phyloP scores from a whole-genome alignment of 2,888 invertebrate genomes.

The Piscicola geometra region DNA sequence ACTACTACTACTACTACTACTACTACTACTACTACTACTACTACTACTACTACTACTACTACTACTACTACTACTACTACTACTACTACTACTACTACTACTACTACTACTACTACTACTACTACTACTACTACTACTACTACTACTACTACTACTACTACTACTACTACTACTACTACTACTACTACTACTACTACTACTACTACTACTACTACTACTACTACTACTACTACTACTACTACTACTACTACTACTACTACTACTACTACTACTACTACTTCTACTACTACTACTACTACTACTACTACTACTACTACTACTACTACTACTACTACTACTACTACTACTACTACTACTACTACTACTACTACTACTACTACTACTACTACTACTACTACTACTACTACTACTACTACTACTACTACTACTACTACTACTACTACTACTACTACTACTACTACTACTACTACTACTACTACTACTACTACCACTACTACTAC shows the following conservation, averaged over 20 bases:
- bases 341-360: constrained; percentile 22
- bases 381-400: constrained; percentile 24
- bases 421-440: constrained; percentile 22
- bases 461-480: constrained; percentile 24
- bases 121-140: constrained; percentile 24
- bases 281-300: constrained; percentile 24
- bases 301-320: constrained; percentile 24
- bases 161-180: constrained; percentile 24
- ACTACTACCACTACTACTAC: constrained; percentile 22
- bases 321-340: constrained; percentile 24
- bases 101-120: constrained; percentile 24
- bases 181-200: constrained; percentile 24
- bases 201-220: constrained; percentile 22
- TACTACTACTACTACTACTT: constrained; percentile 22
- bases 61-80: constrained; percentile 22
- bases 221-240: constrained; percentile 24
- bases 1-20: no score
- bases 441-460: constrained; percentile 24
- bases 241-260: constrained; percentile 24
- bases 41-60: constrained; percentile 24
- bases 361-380: constrained; percentile 24
- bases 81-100: constrained; percentile 24
- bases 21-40: constrained; percentile 6
- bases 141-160: constrained; percentile 24
- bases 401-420: constrained; percentile 24